Evolutionary conservation across 2,797 vertebrate species (phyloP).

Genomic region (Pseudopleuronectes americanus): DNA sequence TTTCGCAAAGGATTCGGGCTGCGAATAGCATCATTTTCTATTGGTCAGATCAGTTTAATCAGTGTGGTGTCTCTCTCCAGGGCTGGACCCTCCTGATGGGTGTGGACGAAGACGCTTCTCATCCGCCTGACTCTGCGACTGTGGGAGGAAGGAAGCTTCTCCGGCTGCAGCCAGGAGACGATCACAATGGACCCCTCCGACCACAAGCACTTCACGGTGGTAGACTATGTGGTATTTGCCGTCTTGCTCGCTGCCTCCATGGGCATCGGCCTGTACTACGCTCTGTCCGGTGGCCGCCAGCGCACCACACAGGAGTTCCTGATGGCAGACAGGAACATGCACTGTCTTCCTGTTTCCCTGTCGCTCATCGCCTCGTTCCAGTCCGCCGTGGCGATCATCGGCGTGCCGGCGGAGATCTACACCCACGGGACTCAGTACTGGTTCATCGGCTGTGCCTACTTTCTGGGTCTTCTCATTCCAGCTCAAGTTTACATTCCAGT

Average conservation of each 20-base stretch:
- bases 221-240: slow-evolving; percentile 90
- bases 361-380: slow-evolving; percentile 96
- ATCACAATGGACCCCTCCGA: slow-evolving; percentile 66
- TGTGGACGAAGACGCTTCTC: slow-evolving; percentile 21
- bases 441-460: slow-evolving; percentile 94
- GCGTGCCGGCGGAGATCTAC: slow-evolving; percentile 91
- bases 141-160: slow-evolving; percentile 24
- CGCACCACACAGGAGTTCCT: slow-evolving; percentile 91
- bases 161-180: slow-evolving; percentile 10
- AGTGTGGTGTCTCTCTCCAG: slow-evolving; percentile 31
- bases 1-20: too few species aligned
- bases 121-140: slow-evolving; percentile 18
- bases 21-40: too few species aligned
- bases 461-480: slow-evolving; percentile 92
- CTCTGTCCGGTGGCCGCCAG: slow-evolving; percentile 88
- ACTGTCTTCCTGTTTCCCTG: slow-evolving; percentile 89
- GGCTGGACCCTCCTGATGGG: slow-evolving; percentile 54
- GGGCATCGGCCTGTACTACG: slow-evolving; percentile 92
- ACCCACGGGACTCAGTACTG: slow-evolving; percentile 93
- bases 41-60: slow-evolving; percentile 4
- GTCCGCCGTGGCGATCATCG: slow-evolving; percentile 94
- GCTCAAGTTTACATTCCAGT: slow-evolving; percentile 93
- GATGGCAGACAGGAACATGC: slow-evolving; percentile 91
- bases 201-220: slow-evolving; percentile 79
- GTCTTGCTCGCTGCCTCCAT: slow-evolving; percentile 87